Percentiles rank a stretch among this genome's conserved stretches.
Evolutionary conservation across 2,113 vertebrate genomes (phyloP).

Genomic region (Micromys minutus): DNA sequence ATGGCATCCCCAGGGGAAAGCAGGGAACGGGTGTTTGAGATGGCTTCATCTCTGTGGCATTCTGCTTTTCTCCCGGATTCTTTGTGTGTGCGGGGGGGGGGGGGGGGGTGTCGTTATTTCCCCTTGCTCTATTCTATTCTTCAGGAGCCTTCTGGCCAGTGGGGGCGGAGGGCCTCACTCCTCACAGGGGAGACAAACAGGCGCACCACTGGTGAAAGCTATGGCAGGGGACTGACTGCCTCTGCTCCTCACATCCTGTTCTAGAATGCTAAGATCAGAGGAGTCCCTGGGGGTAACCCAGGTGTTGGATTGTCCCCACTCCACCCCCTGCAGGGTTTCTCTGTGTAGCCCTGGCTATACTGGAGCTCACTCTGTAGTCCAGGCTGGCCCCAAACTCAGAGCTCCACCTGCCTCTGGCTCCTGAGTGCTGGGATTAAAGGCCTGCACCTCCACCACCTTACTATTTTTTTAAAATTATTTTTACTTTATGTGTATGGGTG

Average conservation of each 20-base stretch:
- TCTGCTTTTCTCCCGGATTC: not conserved
- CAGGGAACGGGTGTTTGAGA: not conserved
- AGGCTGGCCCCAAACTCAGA: not conserved
- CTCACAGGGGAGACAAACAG: not conserved
- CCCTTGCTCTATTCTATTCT: not conserved
- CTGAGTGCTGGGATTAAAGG: not conserved
- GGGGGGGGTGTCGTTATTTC: not conserved
- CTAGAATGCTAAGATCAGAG: not conserved
- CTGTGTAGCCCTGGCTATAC: not conserved
- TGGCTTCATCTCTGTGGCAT: not conserved
- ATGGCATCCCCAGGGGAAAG: not conserved
- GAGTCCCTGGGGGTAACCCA: not conserved
- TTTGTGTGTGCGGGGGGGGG: not conserved
- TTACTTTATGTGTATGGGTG: not conserved
- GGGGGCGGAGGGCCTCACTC: not conserved
- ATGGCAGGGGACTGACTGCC: not conserved
- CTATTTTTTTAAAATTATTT: not conserved
- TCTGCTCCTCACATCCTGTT: not conserved
- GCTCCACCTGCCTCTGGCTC: not conserved
- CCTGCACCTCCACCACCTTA: not conserved
- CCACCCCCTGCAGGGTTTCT: not conserved
- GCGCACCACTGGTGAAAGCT: rapidly evolving
- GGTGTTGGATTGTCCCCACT: not conserved
- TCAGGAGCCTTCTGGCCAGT: not conserved
- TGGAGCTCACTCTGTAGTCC: not conserved